Base-by-base conservation (phyloP, 2,797 vertebrate genomes). In the Tragopan temminckii region DNA sequence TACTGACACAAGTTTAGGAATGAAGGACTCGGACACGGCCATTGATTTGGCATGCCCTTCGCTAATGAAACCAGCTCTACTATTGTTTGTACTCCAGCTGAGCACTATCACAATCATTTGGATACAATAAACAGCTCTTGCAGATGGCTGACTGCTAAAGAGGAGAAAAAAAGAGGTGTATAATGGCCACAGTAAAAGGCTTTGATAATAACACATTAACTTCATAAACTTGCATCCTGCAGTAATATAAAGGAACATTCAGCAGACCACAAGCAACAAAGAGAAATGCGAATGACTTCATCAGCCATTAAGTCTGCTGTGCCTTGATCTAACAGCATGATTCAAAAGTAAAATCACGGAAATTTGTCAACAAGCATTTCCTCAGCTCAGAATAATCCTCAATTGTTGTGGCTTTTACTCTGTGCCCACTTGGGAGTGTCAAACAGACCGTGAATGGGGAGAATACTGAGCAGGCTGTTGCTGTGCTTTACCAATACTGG, bases 351-450 rank as follows among this genome's bases (percentile, higher is more conserved):
- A 80, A 96, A 86, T 86, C 63, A 79, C 77, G 78, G 83, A 94
- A 91, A 82, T 94, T 96, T 95, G 90, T 91, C 90, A 96, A 91
- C 85, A 95, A 87, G 78, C 53, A 66, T 93, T 95, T 96, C 93
- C 94, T 95, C 93, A 71, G 64, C 80, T 89, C 61, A 55, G 38
- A 95, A 90, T 58, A 94, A 96, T 90, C 58, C 68, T 80, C 75
- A 78, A 27, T 85, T 95, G 81, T 95, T 82, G 68, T 80, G 75
- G 75, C 40, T 93, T 95, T 88, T 68, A 46, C 58, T 55, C 64
- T 45, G 76, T 4, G 4, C 11, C 70, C 68, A 45, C 57, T 31
- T 57, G 76, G 66, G 84, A 92, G 43, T 7, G 53, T 72, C 62
- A 71, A 63, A 69, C 50, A 68, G 66, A 46, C 43, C 52, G 29